Conservation (phyloP, 2,888 invertebrate genomes). For the Ophion obscuratus region DNA sequence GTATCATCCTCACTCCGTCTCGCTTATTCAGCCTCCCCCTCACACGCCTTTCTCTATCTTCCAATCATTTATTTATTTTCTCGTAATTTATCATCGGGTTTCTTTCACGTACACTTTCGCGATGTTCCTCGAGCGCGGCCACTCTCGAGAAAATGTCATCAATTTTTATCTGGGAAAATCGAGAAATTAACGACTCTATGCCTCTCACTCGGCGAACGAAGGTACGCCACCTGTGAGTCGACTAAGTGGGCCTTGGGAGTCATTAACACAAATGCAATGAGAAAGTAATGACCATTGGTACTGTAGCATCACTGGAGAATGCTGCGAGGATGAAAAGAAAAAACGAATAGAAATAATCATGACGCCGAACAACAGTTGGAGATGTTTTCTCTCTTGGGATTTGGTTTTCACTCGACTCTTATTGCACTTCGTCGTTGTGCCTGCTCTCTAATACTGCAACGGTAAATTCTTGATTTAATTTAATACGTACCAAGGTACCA, state of each 20-base stretch:
- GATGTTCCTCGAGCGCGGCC: not conserved
- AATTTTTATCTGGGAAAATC: not conserved
- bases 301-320: not conserved
- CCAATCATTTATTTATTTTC: slow-evolving; percentile 20
- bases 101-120: slow-evolving; percentile 14
- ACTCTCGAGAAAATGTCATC: not conserved
- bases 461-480: slow-evolving; percentile 11
- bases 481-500: not conserved
- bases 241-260: not conserved
- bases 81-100: slow-evolving; percentile 9
- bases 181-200: not conserved
- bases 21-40: slow-evolving; percentile 13
- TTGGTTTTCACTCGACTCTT: slow-evolving; percentile 23
- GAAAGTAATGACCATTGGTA: slow-evolving; percentile 7
- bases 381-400: slow-evolving; percentile 4
- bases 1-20: slow-evolving; percentile 34
- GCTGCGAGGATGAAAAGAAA: not conserved
- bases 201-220: not conserved
- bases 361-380: slow-evolving; percentile 3
- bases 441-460: slow-evolving; percentile 13
- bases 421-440: not conserved
- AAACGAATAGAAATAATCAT: not conserved
- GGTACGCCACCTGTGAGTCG: not conserved
- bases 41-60: slow-evolving; percentile 19
- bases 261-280: not conserved